Conservation (phyloP, 2,113 vertebrate species). For the Micronycteris hirsuta region DNA sequence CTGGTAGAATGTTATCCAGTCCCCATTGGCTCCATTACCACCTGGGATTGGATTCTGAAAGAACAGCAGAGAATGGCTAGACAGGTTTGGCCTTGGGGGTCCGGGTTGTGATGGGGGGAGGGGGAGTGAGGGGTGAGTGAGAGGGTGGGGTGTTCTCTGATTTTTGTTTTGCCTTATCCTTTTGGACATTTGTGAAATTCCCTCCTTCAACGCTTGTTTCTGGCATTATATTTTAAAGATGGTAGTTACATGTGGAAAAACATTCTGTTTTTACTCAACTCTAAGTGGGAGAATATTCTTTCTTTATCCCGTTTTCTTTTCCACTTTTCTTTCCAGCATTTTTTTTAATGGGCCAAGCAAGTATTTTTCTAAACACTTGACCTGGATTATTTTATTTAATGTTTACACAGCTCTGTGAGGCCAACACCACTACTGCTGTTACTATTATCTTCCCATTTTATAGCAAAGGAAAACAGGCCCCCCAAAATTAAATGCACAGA, state of each 20-base stretch:
- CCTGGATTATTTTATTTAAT: neutral
- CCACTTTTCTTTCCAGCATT: neutral
- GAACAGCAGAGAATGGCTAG: neutral
- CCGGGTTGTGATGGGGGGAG: neutral
- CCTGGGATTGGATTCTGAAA: neutral
- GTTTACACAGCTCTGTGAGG: neutral
- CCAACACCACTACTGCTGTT: neutral
- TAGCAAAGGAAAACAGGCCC: neutral
- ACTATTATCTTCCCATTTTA: neutral
- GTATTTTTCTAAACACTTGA: neutral
- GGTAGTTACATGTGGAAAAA: neutral
- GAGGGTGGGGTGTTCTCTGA: neutral
- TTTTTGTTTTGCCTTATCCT: neutral
- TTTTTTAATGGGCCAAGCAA: neutral
- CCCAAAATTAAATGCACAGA: neutral
- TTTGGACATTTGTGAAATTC: neutral
- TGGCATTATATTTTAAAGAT: neutral
- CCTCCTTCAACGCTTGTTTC: neutral
- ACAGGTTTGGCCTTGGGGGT: fast-evolving
- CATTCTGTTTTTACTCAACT: neutral
- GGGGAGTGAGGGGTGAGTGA: too few relatives aligned
- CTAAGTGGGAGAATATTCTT: neutral
- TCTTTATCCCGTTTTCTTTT: neutral
- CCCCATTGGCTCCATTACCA: neutral
- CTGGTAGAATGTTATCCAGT: neutral